Evolutionary conservation across 2,888 invertebrate genomes (phyloP).

Genomic region (Marronus borbonicus): DNA sequence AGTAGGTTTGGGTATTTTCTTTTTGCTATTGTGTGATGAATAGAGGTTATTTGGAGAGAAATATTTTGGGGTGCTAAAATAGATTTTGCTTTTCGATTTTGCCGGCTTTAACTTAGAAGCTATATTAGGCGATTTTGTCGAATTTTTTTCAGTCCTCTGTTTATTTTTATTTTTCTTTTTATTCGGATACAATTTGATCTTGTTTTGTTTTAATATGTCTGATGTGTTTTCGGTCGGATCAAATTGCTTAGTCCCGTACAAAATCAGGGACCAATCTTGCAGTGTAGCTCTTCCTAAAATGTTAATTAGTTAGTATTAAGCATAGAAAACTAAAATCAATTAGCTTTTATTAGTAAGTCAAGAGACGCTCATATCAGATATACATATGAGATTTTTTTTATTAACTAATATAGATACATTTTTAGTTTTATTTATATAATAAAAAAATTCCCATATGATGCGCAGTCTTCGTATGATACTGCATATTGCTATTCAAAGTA

Average conservation of each 20-base stretch:
- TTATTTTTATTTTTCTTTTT: conserved; percentile 70
- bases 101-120: conserved; percentile 58
- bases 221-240: conserved; percentile 59
- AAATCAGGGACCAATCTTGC: conserved; percentile 93
- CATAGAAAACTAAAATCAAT: conserved; percentile 11
- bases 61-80: conserved; percentile 53
- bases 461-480: no score
- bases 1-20: conserved; percentile 52
- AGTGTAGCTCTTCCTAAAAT: conserved; percentile 87
- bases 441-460: no score
- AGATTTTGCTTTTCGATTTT: conserved; percentile 61
- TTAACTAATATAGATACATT: no score
- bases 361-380: not conserved
- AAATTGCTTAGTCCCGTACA: conserved; percentile 87
- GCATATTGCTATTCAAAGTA: not conserved
- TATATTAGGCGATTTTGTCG: conserved; percentile 49
- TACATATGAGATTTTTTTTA: not conserved
- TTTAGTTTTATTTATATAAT: no score
- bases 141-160: conserved; percentile 60
- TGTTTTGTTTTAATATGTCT: conserved; percentile 60
- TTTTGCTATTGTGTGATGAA: conserved; percentile 49
- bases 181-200: conserved; percentile 74
- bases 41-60: conserved; percentile 48
- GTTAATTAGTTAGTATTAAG: conserved; percentile 31
- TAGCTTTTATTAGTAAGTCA: conserved; percentile 36